These are phyloP conservation scores for Sphinx pinastri DNA, from an alignment of 2,888 invertebrate genomes.

Conservation along the genomic window DNA sequence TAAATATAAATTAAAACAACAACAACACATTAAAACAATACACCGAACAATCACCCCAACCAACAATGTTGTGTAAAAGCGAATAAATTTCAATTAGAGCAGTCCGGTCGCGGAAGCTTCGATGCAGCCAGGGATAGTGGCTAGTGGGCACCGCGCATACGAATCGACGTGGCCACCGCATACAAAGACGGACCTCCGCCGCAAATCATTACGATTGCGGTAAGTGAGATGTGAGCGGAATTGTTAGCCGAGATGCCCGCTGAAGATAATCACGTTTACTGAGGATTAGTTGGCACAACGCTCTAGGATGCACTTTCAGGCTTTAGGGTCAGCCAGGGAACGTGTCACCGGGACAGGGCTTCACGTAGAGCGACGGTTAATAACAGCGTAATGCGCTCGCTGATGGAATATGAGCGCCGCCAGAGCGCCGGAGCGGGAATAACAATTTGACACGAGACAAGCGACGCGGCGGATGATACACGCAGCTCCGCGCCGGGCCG, in stretches of 20 bases:
- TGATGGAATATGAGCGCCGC: constrained; percentile 63
- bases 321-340: constrained; percentile 34
- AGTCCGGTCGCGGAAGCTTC: constrained; percentile 73
- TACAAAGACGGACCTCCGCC: constrained; percentile 76
- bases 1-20: not conserved
- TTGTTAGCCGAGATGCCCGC: constrained; percentile 64
- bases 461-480: constrained; percentile 44
- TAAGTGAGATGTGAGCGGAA: constrained; percentile 79
- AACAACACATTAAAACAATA: not conserved
- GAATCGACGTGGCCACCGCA: constrained; percentile 63
- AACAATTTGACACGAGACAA: constrained; percentile 1
- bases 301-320: constrained; percentile 48
- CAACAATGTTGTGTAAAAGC: constrained; percentile 25
- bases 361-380: constrained; percentile 41
- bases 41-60: not conserved
- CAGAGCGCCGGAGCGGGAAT: constrained; percentile 50
- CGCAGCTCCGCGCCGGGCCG: constrained; percentile 45
- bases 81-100: constrained; percentile 77
- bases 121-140: constrained; percentile 63
- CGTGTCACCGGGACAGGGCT: constrained; percentile 1
- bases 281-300: constrained; percentile 63
- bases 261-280: constrained; percentile 68
- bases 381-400: constrained; percentile 51
- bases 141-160: constrained; percentile 62
- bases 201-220: constrained; percentile 81